Evolutionary conservation across 1,140 invertebrate species (phyloP).

Genomic region (Drosophila ambigua): DNA sequence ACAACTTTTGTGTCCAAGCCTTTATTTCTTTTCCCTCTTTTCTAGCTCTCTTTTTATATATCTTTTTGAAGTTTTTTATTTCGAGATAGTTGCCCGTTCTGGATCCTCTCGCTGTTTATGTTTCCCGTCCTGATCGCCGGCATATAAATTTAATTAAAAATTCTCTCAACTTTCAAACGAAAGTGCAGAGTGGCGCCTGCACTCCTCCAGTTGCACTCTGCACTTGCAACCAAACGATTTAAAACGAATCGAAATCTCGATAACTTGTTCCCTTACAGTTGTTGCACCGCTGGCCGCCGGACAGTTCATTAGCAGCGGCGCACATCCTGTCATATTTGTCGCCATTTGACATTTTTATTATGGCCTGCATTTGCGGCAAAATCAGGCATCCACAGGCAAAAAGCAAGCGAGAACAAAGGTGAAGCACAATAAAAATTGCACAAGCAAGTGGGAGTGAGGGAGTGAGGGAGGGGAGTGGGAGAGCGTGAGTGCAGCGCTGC

Average conservation of each 20-base stretch:
- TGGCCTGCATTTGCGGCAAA: constrained; percentile 31
- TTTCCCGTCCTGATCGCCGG: constrained; percentile 9
- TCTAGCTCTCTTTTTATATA: constrained; percentile 10
- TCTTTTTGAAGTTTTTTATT: constrained; percentile 1
- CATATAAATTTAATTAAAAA: constrained; percentile 65
- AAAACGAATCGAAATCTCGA: constrained; percentile 40
- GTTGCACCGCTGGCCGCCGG: constrained; percentile 8
- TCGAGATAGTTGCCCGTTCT: constrained; percentile 3
- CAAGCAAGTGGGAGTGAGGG: constrained; percentile 15
- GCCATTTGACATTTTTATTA: constrained; percentile 69
- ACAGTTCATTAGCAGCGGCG: constrained; percentile 73
- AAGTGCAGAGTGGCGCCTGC: constrained; percentile 15
- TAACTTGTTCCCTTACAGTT: constrained; percentile 17
- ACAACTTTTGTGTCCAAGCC: constrained; percentile 51
- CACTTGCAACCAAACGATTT: constrained; percentile 18
- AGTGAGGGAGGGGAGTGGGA: neutral
- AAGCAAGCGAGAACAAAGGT: constrained; percentile 7
- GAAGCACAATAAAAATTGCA: constrained; percentile 33
- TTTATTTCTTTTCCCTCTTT: constrained; percentile 20
- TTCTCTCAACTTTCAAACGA: neutral
- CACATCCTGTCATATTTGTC: constrained; percentile 68
- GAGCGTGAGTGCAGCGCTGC: constrained; percentile 8
- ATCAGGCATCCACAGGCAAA: constrained; percentile 19
- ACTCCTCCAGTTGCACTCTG: constrained; percentile 21
- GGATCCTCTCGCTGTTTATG: constrained; percentile 6